These are phyloP conservation scores for Apodemia hepburni DNA, from an alignment of 2,888 invertebrate genomes.

Conservation along the genomic window DNA sequence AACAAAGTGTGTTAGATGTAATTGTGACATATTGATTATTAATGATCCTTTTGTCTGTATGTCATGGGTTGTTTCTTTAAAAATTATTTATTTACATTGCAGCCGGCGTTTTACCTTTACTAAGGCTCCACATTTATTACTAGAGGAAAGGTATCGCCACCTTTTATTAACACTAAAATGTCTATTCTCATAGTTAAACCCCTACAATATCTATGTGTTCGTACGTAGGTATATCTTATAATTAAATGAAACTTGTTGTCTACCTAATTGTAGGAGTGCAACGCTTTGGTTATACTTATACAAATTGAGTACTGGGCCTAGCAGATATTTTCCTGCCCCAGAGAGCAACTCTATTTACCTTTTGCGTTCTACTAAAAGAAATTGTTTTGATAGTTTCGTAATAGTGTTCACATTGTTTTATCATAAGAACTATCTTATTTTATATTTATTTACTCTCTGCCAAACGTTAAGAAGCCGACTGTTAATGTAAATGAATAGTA, in stretches of 20 bases:
- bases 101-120: not conserved
- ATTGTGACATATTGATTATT: not conserved
- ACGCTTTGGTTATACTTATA: no score
- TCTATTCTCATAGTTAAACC: no score
- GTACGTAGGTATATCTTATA: not conserved
- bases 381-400: no score
- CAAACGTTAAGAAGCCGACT: not conserved
- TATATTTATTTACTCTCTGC: not conserved
- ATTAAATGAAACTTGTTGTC: not conserved
- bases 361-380: no score
- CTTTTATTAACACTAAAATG: no score
- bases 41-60: not conserved
- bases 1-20: conserved; percentile 1
- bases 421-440: not conserved
- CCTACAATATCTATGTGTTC: no score
- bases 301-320: no score
- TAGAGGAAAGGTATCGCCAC: not conserved
- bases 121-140: not conserved
- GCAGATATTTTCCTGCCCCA: no score
- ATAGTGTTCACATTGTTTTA: no score
- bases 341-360: no score
- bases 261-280: not conserved
- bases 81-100: not conserved
- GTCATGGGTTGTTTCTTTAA: not conserved
- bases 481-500: not conserved